Evolutionary conservation across 2,797 vertebrate species (phyloP).

Genomic region (Cossypha polioptera): DNA sequence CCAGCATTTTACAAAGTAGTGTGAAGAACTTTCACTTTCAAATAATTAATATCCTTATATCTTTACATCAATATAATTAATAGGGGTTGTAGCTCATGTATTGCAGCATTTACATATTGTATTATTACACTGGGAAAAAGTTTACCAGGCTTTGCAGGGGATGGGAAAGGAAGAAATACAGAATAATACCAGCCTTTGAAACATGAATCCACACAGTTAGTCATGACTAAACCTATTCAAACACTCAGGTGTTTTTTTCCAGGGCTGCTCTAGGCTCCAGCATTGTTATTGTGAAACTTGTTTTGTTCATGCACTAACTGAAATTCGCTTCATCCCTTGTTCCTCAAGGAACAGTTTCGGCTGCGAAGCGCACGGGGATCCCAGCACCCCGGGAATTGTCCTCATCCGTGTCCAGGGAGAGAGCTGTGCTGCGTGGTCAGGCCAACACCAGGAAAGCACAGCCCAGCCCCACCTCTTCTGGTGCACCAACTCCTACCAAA

Average conservation of each 20-base stretch:
- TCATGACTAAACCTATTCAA: conserved; percentile 43
- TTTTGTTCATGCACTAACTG: not conserved
- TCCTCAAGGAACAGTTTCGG: conserved; percentile 76
- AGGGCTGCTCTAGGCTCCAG: not conserved
- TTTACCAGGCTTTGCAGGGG: not conserved
- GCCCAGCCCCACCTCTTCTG: conserved; percentile 87
- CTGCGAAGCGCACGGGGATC: conserved; percentile 90
- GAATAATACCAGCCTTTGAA: conserved; percentile 23
- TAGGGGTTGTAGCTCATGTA: not conserved
- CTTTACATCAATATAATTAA: not conserved
- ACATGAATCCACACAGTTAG: not conserved
- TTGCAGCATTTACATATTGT: not conserved
- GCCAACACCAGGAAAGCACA: conserved; percentile 83
- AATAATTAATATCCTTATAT: not conserved
- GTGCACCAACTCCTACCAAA: conserved; percentile 84
- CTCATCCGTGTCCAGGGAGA: conserved; percentile 81
- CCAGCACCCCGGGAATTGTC: conserved; percentile 88
- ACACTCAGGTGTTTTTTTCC: not conserved
- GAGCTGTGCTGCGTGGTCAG: conserved; percentile 81
- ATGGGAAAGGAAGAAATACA: not conserved
- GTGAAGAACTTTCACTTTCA: not conserved
- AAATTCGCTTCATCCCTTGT: not conserved
- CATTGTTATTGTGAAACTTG: not conserved
- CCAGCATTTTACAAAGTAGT: not conserved
- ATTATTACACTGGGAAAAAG: not conserved